Evolutionary conservation across 2,888 invertebrate genomes (phyloP), one percentile per base, ranked within the genome.

Genomic region (Therioaphis trifolii): DNA sequence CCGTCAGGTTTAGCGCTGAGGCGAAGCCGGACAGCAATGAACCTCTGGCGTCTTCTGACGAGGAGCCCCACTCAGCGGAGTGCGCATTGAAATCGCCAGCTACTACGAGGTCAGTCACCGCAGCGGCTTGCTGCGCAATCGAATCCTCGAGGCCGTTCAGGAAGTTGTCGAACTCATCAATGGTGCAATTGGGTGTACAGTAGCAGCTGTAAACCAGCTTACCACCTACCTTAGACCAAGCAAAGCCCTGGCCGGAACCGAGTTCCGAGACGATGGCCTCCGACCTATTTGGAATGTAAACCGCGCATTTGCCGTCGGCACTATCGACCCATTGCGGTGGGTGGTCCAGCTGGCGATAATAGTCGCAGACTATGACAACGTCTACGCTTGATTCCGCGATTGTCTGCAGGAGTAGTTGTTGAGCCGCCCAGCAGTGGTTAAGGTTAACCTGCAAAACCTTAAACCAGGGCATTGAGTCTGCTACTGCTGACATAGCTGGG

Each of bases 21-120:
- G 29, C 29, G 63, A 63, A 14, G 63, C 29, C 63, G 14, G 58
- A 69, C 46, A 61, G 84, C 69, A 58, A 74, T 58, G 40, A 63
- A 21, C 18, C 46, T 66, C 58, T 82, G 75, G 52, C 68, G 79
- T 43, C 40, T 85, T 12, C 76, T 77, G 21, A 63, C 35, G 35
- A 84, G 80, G 46, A 84, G 84, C 80, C n/a, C 74, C 40, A 85
- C 71, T 82, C 77, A 71, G 35, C 69, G 78, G 15, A 29, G 43
- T 40, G 52, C 14, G 24, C 75, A 27, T 55, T 58, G 29, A 55
- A 52, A n/a, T 55, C 40, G 49, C 40, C 74, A 5, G 52, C 55
- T 29, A 76, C 49, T 27, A 76, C 24, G 35, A 63, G 12, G 7
- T 35, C 29, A 4, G 2, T 29, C 27, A 27, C 63, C 12, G 29